Percentiles rank a stretch among this genome's conserved stretches.
Evolutionary conservation across 2,113 vertebrate species (phyloP).

Genomic region (Rafetus swinhoei): DNA sequence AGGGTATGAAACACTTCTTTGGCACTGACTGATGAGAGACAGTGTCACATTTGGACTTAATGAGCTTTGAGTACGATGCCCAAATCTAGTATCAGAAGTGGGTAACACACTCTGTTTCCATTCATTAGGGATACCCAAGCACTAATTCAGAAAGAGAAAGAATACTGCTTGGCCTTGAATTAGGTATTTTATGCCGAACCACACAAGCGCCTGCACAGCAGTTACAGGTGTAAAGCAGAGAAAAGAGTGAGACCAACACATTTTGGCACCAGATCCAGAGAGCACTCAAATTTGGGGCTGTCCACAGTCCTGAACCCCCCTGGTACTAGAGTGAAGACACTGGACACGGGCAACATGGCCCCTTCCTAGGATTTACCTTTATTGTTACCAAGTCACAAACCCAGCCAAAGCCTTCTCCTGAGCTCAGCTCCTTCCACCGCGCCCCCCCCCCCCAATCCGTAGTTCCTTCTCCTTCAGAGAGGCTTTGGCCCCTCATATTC

Average conservation of each 20-base stretch:
- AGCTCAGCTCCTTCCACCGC: background rate
- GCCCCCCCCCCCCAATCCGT: background rate
- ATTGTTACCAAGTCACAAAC: background rate
- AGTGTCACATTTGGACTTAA: background rate
- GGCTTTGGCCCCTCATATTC: background rate
- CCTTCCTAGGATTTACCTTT: background rate
- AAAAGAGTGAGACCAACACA: background rate
- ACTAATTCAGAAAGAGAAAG: background rate
- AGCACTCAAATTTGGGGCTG: background rate
- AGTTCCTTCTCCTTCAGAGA: background rate
- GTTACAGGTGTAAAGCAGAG: background rate
- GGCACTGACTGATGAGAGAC: background rate
- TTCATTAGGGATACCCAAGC: background rate
- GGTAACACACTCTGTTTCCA: background rate
- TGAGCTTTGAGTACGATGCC: background rate
- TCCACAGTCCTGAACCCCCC: background rate
- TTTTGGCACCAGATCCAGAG: background rate
- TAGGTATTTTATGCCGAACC: no score
- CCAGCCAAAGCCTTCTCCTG: background rate
- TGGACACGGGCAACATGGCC: no score
- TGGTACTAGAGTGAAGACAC: no score
- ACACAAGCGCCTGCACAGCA: background rate
- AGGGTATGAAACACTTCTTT: background rate
- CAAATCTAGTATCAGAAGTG: background rate
- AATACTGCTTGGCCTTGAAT: background rate